Evolutionary conservation across 1,140 invertebrate genomes (phyloP).

Genomic region (Bombus soroeensis): DNA sequence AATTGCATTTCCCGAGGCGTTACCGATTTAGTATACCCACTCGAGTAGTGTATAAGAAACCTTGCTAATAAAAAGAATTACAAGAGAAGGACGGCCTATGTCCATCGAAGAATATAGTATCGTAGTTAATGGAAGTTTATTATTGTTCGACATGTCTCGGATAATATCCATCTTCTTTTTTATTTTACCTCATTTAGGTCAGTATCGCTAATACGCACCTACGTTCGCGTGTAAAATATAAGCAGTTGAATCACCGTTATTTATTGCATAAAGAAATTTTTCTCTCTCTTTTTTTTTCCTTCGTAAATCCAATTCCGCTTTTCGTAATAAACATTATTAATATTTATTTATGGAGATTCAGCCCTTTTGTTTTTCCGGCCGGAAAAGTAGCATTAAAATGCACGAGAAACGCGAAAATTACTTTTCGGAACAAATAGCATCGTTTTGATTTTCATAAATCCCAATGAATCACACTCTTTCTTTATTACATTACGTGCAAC

Average conservation of each 20-base stretch:
- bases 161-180: no score
- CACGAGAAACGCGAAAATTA: not conserved
- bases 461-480: not conserved
- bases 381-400: not conserved
- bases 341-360: conserved; percentile 18
- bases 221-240: not conserved
- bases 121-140: no score
- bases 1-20: no score
- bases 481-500: not conserved
- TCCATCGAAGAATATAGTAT: no score
- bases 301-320: not conserved
- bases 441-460: conserved; percentile 12
- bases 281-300: not conserved
- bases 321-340: not conserved
- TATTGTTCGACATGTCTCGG: no score
- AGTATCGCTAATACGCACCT: not conserved
- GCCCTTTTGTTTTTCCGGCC: not conserved
- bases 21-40: no score
- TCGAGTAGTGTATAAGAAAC: no score
- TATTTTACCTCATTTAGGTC: no score
- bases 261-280: not conserved
- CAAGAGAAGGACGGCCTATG: no score
- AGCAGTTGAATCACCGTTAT: not conserved
- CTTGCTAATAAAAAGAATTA: no score
- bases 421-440: not conserved